Evolutionary conservation across 2,797 vertebrate species (phyloP), one percentile per base, ranked within the genome.

Genomic region (Vespertilio murinus): DNA sequence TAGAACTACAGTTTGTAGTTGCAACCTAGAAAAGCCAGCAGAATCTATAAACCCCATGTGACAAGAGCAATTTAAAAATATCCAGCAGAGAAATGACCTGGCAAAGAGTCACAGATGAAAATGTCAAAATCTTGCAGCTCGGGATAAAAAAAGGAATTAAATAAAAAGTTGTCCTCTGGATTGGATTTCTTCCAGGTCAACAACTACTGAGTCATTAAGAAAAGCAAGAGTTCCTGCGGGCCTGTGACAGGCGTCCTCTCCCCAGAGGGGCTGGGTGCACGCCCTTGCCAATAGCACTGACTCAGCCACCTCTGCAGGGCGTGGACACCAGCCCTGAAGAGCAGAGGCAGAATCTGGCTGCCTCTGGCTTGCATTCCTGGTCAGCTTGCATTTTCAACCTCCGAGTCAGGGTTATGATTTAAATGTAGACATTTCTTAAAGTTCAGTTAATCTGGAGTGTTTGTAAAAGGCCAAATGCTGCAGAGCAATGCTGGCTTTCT

Each of bases 121-220:
- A 92, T 47, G 85, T 90, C 56, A 83, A 82, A 90, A 96, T 18
- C 42, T 73, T 81, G 13, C 71, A 83, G 88, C 52, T 67, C 84
- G 93, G 77, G 84, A 67, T 73, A 64, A 92, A 96, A 61, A 28
- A 71, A 71, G 67, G 67, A 91, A 77, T 94, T 73, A 88, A 71
- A 80, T 35, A 77, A 33, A 75, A 80, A 12, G 42, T 80, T 84
- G 61, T 84, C 42, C 74, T 90, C 70, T 86, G 33, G 67, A 67
- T 38, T 96, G 74, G 89, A 87, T 91, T 86, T 85, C 45, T 65
- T 92, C 82, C 80, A 96, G 77, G 86, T 59, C 78, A 92, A 59
- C 56, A 90, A 88, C 81, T 81, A 95, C 65, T 49, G 67, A 87
- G 49, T 82, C 73, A 45, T 88, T 88, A 81, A 90, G 94, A 87